Percentiles rank a stretch among this genome's conserved stretches.
These are phyloP conservation scores for Hartigia nigra DNA, from an alignment of 2,888 invertebrate genomes.

Conservation along the genomic window DNA sequence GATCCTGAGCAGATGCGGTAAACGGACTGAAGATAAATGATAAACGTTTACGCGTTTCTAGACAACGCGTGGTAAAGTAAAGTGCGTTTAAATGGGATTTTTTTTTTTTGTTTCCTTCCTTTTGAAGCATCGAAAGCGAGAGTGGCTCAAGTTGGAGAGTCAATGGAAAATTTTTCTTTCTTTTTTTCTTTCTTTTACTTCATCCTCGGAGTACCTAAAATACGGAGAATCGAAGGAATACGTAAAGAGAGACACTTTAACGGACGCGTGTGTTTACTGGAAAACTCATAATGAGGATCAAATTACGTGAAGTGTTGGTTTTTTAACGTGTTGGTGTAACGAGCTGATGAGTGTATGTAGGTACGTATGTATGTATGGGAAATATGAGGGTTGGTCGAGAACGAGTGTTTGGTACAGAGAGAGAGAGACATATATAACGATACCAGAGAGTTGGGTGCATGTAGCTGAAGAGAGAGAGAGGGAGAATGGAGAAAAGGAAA, in stretches of 20 bases:
- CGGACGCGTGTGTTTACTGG: slow-evolving; percentile 31
- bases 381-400: not conserved
- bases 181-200: not conserved
- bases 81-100: not conserved
- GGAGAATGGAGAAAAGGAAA: slow-evolving; percentile 17
- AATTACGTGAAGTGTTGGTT: slow-evolving; percentile 22
- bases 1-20: not conserved
- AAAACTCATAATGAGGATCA: slow-evolving; percentile 36
- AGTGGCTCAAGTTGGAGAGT: not conserved
- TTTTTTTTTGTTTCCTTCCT: no score
- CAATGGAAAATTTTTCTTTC: not conserved
- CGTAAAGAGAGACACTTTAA: slow-evolving; percentile 6
- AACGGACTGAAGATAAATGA: not conserved
- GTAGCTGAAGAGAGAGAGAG: slow-evolving; percentile 15
- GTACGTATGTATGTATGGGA: not conserved
- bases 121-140: not conserved
- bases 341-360: not conserved
- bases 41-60: not conserved
- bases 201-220: not conserved
- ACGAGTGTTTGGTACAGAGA: not conserved
- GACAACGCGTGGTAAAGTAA: no score
- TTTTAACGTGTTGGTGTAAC: not conserved
- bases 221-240: not conserved
- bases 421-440: not conserved
- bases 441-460: not conserved